Evolutionary conservation across 2,797 vertebrate species (phyloP).

Genomic region (Gobio occitaniae): DNA sequence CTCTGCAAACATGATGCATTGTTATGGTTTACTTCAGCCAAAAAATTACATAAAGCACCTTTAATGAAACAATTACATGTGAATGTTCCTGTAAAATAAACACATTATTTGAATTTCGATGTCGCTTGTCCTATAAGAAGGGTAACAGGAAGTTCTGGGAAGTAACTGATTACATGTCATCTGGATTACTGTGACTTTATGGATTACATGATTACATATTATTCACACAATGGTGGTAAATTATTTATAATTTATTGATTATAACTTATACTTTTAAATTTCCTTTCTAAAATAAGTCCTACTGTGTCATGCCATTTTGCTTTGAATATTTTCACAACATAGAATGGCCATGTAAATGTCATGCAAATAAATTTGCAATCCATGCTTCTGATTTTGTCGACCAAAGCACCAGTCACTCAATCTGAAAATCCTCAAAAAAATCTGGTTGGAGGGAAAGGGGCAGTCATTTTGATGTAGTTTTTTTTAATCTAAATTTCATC

Average conservation of each 20-base stretch:
- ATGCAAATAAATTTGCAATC: not conserved
- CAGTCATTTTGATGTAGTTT: not conserved
- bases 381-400: not conserved
- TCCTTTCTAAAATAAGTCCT: not conserved
- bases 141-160: not conserved
- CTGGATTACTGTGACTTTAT: not conserved
- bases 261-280: not conserved
- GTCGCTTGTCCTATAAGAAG: not conserved
- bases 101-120: not conserved
- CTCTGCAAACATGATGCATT: not conserved
- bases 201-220: not conserved
- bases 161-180: not conserved
- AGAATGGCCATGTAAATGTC: not conserved
- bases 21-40: not conserved
- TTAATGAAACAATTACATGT: not conserved
- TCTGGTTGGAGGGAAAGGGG: not conserved
- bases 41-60: not conserved
- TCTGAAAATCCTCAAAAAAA: not conserved
- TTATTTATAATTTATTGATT: no score
- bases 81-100: not conserved
- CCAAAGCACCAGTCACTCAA: not conserved
- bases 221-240: not conserved
- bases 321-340: not conserved
- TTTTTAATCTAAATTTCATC: not conserved
- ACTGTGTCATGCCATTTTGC: not conserved